Percentiles rank a stretch among this genome's conserved stretches.
Evolutionary conservation across 2,797 vertebrate species (phyloP).

Genomic region (Lophotriccus pileatus): DNA sequence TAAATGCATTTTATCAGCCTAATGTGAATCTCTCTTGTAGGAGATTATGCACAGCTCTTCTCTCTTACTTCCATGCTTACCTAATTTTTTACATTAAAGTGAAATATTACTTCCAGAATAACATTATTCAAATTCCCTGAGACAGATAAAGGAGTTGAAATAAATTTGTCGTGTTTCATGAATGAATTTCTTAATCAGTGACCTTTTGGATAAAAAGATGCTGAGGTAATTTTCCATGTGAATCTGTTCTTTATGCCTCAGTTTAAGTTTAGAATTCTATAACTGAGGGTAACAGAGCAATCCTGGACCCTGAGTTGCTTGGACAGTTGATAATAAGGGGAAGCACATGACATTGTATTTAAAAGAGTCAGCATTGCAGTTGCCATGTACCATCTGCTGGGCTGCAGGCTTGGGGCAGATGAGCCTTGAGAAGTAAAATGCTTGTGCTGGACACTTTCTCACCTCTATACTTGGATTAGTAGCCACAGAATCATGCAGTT

Average conservation of each 20-base stretch:
- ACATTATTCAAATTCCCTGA: neutral
- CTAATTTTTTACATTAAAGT: neutral
- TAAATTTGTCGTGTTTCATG: neutral
- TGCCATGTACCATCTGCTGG: fast-evolving
- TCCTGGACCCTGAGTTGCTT: neutral
- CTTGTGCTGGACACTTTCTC: neutral
- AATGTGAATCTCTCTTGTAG: neutral
- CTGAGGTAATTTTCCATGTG: neutral
- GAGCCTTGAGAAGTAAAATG: neutral
- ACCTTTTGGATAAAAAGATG: neutral
- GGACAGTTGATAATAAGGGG: neutral
- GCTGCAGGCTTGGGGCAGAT: neutral
- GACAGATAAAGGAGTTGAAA: neutral
- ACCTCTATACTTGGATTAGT: neutral
- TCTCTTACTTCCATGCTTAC: neutral
- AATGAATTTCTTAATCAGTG: neutral
- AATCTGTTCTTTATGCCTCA: neutral
- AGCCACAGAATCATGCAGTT: neutral
- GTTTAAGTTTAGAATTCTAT: neutral
- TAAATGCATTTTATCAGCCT: neutral
- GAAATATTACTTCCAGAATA: neutral
- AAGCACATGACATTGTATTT: neutral
- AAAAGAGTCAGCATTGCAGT: neutral
- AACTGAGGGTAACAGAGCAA: neutral
- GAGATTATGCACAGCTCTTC: neutral